Evolutionary conservation across 2,797 vertebrate species (phyloP).

Genomic region (Phylloscopus collybita): DNA sequence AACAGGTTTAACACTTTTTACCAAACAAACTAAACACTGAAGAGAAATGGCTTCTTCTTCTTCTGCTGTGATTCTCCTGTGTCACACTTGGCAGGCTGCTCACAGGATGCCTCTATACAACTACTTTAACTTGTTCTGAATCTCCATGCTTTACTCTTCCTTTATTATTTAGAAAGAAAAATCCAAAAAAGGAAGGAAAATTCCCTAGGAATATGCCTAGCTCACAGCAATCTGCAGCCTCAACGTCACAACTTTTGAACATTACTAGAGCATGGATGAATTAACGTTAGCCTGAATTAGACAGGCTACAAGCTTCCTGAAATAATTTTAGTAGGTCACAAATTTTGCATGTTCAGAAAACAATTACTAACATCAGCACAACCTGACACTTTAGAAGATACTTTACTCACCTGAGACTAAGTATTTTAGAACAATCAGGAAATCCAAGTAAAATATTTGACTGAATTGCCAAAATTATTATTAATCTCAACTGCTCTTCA

Average conservation of each 20-base stretch:
- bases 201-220: background rate
- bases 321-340: background rate
- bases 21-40: background rate
- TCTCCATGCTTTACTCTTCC: background rate
- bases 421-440: background rate
- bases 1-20: background rate
- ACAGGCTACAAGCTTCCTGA: background rate
- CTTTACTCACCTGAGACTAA: background rate
- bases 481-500: background rate
- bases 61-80: background rate
- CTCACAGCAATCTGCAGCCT: background rate
- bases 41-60: background rate
- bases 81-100: background rate
- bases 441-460: background rate
- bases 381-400: background rate
- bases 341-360: background rate
- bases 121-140: background rate
- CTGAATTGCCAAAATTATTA: background rate
- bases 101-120: background rate
- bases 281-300: background rate
- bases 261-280: background rate
- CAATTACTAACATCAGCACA: background rate
- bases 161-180: conserved; percentile 11
- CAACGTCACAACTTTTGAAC: background rate
- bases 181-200: background rate